Conservation (phyloP, 2,888 invertebrate genomes). For the Anodontia alba region DNA sequence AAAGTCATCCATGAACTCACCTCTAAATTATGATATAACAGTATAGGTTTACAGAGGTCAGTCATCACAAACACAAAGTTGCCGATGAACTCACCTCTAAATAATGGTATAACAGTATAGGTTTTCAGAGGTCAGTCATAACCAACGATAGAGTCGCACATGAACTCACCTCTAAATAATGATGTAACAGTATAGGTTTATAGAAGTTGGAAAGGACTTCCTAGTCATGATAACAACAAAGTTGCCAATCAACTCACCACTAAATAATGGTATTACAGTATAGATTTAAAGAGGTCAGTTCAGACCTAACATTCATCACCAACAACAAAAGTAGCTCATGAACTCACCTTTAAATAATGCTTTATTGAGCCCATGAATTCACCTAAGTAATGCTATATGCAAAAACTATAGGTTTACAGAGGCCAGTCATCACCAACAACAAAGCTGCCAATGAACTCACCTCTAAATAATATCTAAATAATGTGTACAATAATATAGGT, state of each 20-base stretch:
- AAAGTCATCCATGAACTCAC: conserved; percentile 7
- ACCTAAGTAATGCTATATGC: too few relatives aligned
- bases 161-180: conserved; percentile 9
- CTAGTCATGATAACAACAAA: background rate
- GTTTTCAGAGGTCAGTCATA: background rate
- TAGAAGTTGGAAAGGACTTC: background rate
- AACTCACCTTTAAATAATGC: conserved; percentile 8
- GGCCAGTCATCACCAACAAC: background rate
- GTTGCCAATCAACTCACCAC: conserved; percentile 6
- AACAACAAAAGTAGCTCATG: background rate
- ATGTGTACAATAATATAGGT: background rate
- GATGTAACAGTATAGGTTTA: conserved; percentile 20
- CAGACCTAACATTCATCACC: background rate
- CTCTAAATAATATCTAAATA: background rate
- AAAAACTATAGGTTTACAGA: too few relatives aligned
- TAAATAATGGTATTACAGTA: conserved; percentile 13
- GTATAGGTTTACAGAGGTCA: conserved; percentile 25
- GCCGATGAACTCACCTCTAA: conserved; percentile 10
- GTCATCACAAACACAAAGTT: conserved; percentile 7
- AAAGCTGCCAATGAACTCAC: conserved; percentile 1
- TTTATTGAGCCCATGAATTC: too few relatives aligned
- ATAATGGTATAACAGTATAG: conserved; percentile 8
- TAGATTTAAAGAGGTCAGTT: too few relatives aligned
- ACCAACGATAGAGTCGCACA: background rate
- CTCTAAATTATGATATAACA: conserved; percentile 5